A percentile compares a stretch with the other conserved stretches of the same genome.
Conservation (phyloP, 2,888 invertebrate species). For the Volucella inflata region DNA sequence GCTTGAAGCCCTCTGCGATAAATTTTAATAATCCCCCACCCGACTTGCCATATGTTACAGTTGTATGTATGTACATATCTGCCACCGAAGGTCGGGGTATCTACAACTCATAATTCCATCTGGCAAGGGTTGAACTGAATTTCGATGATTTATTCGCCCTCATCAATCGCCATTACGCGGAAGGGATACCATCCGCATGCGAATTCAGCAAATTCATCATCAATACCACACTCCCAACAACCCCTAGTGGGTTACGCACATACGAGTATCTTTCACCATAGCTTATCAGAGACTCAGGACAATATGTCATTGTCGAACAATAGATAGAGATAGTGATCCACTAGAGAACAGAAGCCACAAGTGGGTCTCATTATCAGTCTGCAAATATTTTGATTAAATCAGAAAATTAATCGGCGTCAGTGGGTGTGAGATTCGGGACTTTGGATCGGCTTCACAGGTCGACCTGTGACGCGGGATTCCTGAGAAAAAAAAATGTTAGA, state of each 20-base stretch:
- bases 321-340: conserved; percentile 8
- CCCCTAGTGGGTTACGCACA: neutral
- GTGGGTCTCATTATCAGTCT: conserved; percentile 44
- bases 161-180: conserved; percentile 45
- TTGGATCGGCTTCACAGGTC: neutral
- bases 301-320: conserved; percentile 59
- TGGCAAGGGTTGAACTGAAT: conserved; percentile 34
- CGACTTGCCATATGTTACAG: conserved; percentile 58
- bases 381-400: conserved; percentile 59
- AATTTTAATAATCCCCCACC: conserved; percentile 63
- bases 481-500: neutral
- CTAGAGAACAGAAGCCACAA: conserved; percentile 37
- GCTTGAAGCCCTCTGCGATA: conserved; percentile 45
- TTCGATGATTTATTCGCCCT: conserved; percentile 38
- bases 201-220: conserved; percentile 27
- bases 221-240: neutral
- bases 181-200: conserved; percentile 1
- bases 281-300: conserved; percentile 54
- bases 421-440: neutral
- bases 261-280: conserved; percentile 31
- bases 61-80: conserved; percentile 8
- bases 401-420: conserved; percentile 36
- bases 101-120: neutral
- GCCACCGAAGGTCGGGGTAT: neutral
- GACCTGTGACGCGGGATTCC: conserved; percentile 20